Evolutionary conservation across 2,888 invertebrate species (phyloP), one percentile per base, ranked within the genome.

Genomic region (Pheosia tremula): DNA sequence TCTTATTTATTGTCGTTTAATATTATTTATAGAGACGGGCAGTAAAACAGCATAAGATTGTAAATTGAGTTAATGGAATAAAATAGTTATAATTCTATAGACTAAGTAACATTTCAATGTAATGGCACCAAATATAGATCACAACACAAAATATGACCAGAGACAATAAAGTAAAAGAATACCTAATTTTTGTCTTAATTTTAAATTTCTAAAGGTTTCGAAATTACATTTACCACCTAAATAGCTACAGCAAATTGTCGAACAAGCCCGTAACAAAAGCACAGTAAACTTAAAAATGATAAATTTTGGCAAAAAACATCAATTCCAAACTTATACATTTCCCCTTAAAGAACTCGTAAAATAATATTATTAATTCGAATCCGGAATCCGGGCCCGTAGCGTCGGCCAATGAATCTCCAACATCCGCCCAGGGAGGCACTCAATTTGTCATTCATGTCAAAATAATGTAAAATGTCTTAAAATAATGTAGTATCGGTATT

Each of bases 381-480:
- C 78, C 80, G 79, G 74, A 77, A 71, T 75, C 72, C 75, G 66
- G 72, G 72, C 76, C 79, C 80, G 71, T 64, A 72, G 56, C 79
- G 78, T 79, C 77, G 75, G 69, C 71, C 82, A 82, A 89, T 88
- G 88, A 85, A 88, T 90, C 90, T 88, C 79, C 80, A 74, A 82
- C 89, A 87, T 88, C 89, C 91, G 88, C 83, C 81, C 79, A 83
- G 83, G 76, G 83, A 76, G 83, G 86, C 81, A 82, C 80, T 85
- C 88, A 84, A 90, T 91, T 89, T 89, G 79, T 90, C 90, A 90
- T 86, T 86, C 80, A 74, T 85, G 90, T 90, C 90, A 88, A 89
- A 90, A 90, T 89, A 89, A 88, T 80, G 83, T 84, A 80, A 84
- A 71, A 79, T 82, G 71, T 82, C 82, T 85, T 82, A 81, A 87